Evolutionary conservation across 2,888 invertebrate species (phyloP), one percentile per base, ranked within the genome.

Genomic region (Crossocerus cetratus): DNA sequence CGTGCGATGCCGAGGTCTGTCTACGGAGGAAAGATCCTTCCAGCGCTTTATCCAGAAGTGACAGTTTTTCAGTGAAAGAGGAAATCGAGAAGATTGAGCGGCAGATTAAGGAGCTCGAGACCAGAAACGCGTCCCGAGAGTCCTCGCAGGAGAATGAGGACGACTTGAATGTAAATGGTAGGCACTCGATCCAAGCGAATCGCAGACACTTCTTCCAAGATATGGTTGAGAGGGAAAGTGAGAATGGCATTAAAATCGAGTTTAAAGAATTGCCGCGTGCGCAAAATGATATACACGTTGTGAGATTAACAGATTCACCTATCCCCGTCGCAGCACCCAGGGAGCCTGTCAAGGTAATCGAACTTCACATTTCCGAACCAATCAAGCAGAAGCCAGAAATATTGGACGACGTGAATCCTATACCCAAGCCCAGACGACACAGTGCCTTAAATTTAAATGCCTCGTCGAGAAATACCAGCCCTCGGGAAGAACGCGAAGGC

Each of bases 341-440:
- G 21, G 86, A 88, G 14, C 80, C 87, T 1, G 84, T 89, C 0
- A 88, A 88, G 68, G 81, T 89, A 70, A 92, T 93, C 63, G 92
- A 92, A 80, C 89, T 91, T 70, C 91, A 91, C 78, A 93, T 93
- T 83, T 92, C 93, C 60, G 91, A 91, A 73, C 91, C 89, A 32
- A 92, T 92, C 60, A 87, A 85, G 56, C 90, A 90, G 0, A 85
- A 79, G n/a, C 91, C 87, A 0, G 83, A 87, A 42, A 71, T 86
- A 5, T 58, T 83, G 2, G 73, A 83, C 0, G 73, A 83, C 5
- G 69, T 86, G 8, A 88, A 93, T 88, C 93, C 93, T 2, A 91
- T 93, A 87, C 92, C 93, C 84, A 93, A 93, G 86, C 93, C 93
- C 2, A 91, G 92, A 82, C 90, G 93, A 83, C 92, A 92, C 65